Conservation (phyloP, 37 sponge, comb jelly and placozoan genomes). For the Tethya wilhelma region DNA sequence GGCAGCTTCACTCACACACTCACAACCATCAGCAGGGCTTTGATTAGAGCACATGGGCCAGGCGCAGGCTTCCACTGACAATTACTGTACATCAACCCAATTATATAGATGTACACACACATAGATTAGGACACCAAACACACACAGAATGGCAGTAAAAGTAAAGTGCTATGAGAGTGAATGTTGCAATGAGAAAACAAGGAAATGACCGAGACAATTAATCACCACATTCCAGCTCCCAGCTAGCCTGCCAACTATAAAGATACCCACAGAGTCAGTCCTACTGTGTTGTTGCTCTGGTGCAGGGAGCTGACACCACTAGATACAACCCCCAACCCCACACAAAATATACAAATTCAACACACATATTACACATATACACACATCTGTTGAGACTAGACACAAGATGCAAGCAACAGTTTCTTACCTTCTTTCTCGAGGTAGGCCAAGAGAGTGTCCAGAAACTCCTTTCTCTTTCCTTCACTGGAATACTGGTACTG, state of each 20-base stretch:
- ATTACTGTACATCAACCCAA: too few relatives aligned
- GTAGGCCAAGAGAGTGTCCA: constrained; percentile 44
- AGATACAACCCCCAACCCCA: background rate
- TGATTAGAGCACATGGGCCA: too few relatives aligned
- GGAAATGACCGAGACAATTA: too few relatives aligned
- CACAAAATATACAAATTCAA: constrained; percentile 5
- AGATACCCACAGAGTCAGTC: background rate
- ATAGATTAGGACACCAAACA: too few relatives aligned
- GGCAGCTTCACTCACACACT: too few relatives aligned
- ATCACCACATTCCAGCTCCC: background rate
- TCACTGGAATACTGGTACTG: constrained; percentile 50
- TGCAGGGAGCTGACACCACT: background rate
- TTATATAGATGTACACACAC: too few relatives aligned
- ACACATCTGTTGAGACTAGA: background rate
- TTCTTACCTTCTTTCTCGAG: constrained; percentile 44
- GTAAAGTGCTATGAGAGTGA: too few relatives aligned
- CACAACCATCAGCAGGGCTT: too few relatives aligned
- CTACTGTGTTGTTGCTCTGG: background rate
- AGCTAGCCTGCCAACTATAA: background rate
- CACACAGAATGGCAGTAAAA: too few relatives aligned
- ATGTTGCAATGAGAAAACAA: too few relatives aligned
- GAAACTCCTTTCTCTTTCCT: constrained; percentile 49
- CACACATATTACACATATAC: constrained; percentile 7
- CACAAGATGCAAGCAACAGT: background rate
- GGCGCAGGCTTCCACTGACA: too few relatives aligned